phyloP scores from a whole-genome alignment of 2,113 vertebrate genomes.

The Trematocara zebra region DNA sequence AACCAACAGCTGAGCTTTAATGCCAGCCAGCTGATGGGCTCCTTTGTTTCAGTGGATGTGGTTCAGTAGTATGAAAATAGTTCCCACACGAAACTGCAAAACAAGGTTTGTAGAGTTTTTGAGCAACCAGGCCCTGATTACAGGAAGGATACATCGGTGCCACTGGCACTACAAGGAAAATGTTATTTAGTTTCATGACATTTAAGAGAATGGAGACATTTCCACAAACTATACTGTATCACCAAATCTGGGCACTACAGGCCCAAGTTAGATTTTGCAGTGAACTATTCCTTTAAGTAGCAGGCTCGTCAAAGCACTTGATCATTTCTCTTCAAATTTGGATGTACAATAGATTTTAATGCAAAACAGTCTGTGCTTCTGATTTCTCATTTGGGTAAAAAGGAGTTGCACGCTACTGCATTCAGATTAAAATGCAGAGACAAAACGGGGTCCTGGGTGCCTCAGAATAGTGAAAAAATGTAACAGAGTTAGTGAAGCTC shows the following conservation, averaged over 20 bases:
- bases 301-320: not conserved
- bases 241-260: not conserved
- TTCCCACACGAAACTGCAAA: not conserved
- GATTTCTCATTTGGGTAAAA: not conserved
- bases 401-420: not conserved
- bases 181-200: not conserved
- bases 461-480: not conserved
- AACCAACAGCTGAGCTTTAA: not conserved
- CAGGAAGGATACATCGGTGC: not conserved
- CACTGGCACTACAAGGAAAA: not conserved
- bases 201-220: not conserved
- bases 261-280: not conserved
- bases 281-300: not conserved
- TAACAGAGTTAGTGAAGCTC: not conserved
- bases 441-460: not conserved
- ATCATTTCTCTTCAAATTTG: not conserved
- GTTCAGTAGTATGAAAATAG: not conserved
- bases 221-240: not conserved
- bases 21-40: not conserved
- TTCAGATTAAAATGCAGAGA: not conserved
- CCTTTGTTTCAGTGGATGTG: not conserved
- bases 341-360: not conserved
- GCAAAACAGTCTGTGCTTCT: not conserved
- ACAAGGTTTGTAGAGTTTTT: not conserved
- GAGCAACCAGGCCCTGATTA: not conserved